Percentiles rank a stretch among this genome's conserved stretches.
These are phyloP conservation scores for Probaryconus sp. DNA, from an alignment of 1,140 invertebrate species.

Conservation along the genomic window DNA sequence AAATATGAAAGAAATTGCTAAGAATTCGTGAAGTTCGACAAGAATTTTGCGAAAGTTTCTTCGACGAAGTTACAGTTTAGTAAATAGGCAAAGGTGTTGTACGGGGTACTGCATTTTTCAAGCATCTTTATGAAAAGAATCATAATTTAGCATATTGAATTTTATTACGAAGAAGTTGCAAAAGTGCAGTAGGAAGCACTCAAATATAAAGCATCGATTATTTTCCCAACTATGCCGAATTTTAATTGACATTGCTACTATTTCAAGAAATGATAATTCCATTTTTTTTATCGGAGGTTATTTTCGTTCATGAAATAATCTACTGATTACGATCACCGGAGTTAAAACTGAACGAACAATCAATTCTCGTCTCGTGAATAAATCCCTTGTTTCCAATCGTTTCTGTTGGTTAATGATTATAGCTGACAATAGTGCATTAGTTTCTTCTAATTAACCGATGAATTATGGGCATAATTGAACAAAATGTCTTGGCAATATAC, in stretches of 20 bases:
- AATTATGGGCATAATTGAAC: neutral
- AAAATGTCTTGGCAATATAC: too few relatives aligned
- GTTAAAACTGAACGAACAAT: too few relatives aligned
- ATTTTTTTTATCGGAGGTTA: too few relatives aligned
- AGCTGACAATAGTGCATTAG: constrained; percentile 12
- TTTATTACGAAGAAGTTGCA: constrained; percentile 47
- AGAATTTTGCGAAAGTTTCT: constrained; percentile 50
- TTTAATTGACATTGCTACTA: too few relatives aligned
- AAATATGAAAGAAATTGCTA: constrained; percentile 7
- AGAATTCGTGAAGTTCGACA: constrained; percentile 31
- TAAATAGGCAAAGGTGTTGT: constrained; percentile 55
- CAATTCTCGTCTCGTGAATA: too few relatives aligned
- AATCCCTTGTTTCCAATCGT: too few relatives aligned
- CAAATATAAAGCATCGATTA: too few relatives aligned
- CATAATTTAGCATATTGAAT: constrained; percentile 57
- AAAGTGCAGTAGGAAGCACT: too few relatives aligned
- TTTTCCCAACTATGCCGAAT: too few relatives aligned
- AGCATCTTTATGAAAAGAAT: constrained; percentile 29
- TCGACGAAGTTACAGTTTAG: constrained; percentile 23
- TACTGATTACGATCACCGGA: too few relatives aligned
- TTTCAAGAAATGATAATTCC: too few relatives aligned
- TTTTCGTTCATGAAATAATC: too few relatives aligned
- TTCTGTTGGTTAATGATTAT: constrained; percentile 35
- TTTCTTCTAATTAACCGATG: constrained; percentile 29
- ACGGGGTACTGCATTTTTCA: constrained; percentile 36